Evolutionary conservation across 2,888 invertebrate genomes (phyloP), one percentile per base, ranked within the genome.

Genomic region (Lomographa bimaculata): DNA sequence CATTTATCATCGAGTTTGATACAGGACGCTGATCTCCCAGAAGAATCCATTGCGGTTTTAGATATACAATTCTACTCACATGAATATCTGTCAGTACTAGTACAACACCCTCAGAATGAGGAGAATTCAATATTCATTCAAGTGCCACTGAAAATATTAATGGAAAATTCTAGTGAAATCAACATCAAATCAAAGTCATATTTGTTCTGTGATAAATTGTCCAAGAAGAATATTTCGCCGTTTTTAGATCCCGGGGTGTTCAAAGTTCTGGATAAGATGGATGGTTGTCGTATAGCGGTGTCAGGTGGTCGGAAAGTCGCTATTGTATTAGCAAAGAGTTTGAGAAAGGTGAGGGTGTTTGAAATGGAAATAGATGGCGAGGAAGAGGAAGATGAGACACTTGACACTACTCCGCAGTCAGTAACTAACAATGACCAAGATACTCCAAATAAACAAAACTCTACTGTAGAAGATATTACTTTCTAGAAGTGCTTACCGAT

Each of bases 291-390:
- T 46, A 91, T 98, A 62, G 94, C 97, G 1, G 97, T 97, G 1
- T 97, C 97, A 24, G 97, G 97, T 0, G 92, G 93, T 36, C 77
- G 93, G 43, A 94, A 95, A 81, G 96, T 98, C 4, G 94, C 96
- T 4, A 95, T 97, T 20, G 93, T 98, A 26, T 84, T 97, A 20
- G 94, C 96, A 7, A 94, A 95, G 56, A 95, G 92, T 59, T 89
- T 90, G 34, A 92, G 95, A 42, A 95, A 96, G 73, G 94, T 98
- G 23, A 91, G 96, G 46, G 91, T 97, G 27, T 96, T 96, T 71
- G 97, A 98, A 77, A 97, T 97, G 93, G 98, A 98, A 85, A 95
- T 94, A 0, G 97, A 97, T 67, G 97, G 96, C 10, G 96, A 96
- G 39, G 97, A 98, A 48, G 97, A 97, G 36, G 95, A 95, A 18